A percentile compares a stretch with the other conserved stretches of the same genome.
phyloP scores from a whole-genome alignment of 2,113 vertebrate species.

The Ceuthmochares aereus region DNA sequence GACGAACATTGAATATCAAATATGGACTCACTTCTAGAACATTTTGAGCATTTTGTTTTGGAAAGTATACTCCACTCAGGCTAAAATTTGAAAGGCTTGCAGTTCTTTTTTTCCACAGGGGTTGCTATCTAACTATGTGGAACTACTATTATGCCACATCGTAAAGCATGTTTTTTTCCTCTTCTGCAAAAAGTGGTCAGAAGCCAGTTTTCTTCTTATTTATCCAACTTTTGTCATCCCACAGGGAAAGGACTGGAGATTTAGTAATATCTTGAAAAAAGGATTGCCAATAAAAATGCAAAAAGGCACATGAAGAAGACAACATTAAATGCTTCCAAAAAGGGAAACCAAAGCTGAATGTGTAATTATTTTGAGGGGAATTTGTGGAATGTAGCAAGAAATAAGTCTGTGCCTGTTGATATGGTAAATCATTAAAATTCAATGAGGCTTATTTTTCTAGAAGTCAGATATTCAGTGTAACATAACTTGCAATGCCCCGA shows the following conservation, averaged over 20 bases:
- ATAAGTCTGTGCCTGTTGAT: not conserved
- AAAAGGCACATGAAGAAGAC: not conserved
- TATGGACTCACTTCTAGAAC: not conserved
- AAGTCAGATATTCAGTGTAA: not conserved
- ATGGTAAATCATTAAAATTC: conserved; percentile 17
- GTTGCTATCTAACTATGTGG: conserved; percentile 25
- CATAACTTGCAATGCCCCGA: not conserved
- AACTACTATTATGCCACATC: conserved; percentile 50
- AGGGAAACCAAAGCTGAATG: conserved; percentile 7
- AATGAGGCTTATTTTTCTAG: not conserved
- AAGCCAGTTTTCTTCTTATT: conserved; percentile 38
- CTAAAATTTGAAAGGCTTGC: conserved; percentile 35
- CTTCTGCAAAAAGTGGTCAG: conserved; percentile 38
- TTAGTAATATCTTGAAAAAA: conserved; percentile 27
- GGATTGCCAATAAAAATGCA: conserved; percentile 28
- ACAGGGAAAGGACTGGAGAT: not conserved
- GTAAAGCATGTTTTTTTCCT: conserved; percentile 32
- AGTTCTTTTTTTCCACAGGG: not conserved
- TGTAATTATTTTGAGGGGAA: not conserved
- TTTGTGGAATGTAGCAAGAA: conserved; percentile 9
- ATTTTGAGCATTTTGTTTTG: conserved; percentile 17
- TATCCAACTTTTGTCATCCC: conserved; percentile 24
- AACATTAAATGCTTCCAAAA: not conserved
- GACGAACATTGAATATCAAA: not conserved
- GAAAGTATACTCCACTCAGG: not conserved